Conservation (phyloP, 92 coral and sea anemone species). For the Meandrina meandrites region DNA sequence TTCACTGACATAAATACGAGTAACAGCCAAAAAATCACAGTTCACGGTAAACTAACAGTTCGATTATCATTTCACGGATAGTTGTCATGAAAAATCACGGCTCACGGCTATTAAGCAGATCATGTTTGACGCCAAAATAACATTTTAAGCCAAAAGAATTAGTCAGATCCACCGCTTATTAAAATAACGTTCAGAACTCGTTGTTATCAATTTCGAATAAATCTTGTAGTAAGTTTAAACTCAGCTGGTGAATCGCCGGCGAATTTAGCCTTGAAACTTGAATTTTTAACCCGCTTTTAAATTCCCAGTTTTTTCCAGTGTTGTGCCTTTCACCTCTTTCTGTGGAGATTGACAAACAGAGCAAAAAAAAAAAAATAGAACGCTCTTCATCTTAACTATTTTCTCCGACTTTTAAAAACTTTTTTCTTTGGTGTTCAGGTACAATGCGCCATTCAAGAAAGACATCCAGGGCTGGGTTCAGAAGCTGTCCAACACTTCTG, state of each 20-base stretch:
- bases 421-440: conserved; percentile 37
- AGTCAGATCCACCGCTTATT: not conserved
- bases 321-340: too few species aligned
- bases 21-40: too few species aligned
- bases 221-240: not conserved
- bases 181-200: not conserved
- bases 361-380: too few species aligned
- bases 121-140: not conserved
- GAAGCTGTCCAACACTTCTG: conserved; percentile 90
- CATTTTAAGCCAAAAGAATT: not conserved
- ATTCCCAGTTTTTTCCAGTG: too few species aligned
- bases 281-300: not conserved
- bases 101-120: not conserved
- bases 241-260: not conserved
- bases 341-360: too few species aligned
- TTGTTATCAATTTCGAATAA: not conserved
- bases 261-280: not conserved
- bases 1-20: not conserved
- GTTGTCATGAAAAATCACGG: not conserved
- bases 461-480: conserved; percentile 88
- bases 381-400: too few species aligned
- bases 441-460: conserved; percentile 91
- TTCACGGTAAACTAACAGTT: too few species aligned
- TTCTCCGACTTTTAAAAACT: not conserved
- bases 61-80: not conserved